phyloP scores from a whole-genome alignment of 2,797 vertebrate genomes.

The Clarias platycephalus region DNA sequence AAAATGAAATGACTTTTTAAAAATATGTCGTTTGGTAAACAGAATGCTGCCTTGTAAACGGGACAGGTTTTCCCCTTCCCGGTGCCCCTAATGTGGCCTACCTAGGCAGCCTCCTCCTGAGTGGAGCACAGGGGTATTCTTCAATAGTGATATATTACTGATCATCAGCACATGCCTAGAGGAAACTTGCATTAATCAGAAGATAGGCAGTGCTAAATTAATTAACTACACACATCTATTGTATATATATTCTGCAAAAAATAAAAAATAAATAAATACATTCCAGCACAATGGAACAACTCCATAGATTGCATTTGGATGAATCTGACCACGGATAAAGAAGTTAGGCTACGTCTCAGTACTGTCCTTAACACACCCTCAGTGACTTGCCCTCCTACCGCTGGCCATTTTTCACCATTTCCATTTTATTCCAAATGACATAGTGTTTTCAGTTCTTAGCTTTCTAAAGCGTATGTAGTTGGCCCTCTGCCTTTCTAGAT shows the following conservation, averaged over 20 bases:
- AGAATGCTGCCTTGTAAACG: not conserved
- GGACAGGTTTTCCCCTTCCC: not conserved
- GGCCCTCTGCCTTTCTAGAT: not conserved
- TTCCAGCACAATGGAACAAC: slow-evolving; percentile 16
- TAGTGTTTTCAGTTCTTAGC: not conserved
- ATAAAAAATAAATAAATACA: not conserved
- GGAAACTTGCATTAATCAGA: slow-evolving; percentile 48
- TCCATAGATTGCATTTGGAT: slow-evolving; percentile 26
- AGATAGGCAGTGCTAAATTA: slow-evolving; percentile 47
- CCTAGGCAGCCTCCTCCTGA: slow-evolving; percentile 17
- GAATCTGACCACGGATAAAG: not conserved
- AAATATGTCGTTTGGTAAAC: not conserved
- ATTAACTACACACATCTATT: slow-evolving; percentile 46
- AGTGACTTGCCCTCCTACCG: not conserved
- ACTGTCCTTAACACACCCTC: slow-evolving; percentile 15
- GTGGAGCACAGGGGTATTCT: not conserved
- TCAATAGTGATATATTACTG: slow-evolving; percentile 7
- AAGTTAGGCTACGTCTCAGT: not conserved
- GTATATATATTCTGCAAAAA: slow-evolving; percentile 4
- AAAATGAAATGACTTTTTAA: not conserved
- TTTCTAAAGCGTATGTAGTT: not conserved
- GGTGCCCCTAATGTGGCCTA: not conserved
- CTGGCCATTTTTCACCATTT: not conserved
- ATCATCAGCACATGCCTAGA: slow-evolving; percentile 22
- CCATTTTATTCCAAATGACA: too few relatives aligned